Evolutionary conservation across 2,113 vertebrate genomes (phyloP), one percentile per base, ranked within the genome.

Genomic region (Ophthalmolycus amberensis): DNA sequence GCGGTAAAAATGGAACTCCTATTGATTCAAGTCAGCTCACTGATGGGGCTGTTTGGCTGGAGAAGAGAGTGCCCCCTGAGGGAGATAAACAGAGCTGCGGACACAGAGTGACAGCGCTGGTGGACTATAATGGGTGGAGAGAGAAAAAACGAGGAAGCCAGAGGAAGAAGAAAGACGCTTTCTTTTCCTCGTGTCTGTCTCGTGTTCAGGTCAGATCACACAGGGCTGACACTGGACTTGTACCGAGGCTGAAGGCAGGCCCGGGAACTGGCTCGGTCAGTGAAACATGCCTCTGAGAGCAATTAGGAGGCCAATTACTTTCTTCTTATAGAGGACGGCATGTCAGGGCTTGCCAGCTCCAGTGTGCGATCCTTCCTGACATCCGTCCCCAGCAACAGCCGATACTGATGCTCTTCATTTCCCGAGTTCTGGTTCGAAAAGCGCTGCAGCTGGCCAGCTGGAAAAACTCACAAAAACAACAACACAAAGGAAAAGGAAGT

Each of bases 241-340:
- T 85, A 75, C 73, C 15, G 42, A 77, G 67, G 70, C 82, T 66
- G 66, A 80, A 79, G 79, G 77, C 59, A 46, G 62, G 70, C 9
- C 80, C 6, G 2, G 74, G 69, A 75, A 69, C 82, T 58, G 32
- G 62, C 75, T 75, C 11, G 20, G 27, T 29, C 22, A 3, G 46
- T 70, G 78, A 65, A 78, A 91, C 81, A 75, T 77, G 77, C 86
- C 89, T 79, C 81, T 56, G 74, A 91, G 87, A 82, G 72, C 86
- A 93, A 92, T 90, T 90, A 91, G 60, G 73, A 64, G 71, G 79
- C 90, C 89, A 93, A 92, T 94, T 92, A 88, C 71, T 68, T 82
- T 63, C 77, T 73, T 75, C 82, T 87, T 79, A 80, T 76, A 70
- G 79, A 74, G 79, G 75, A 54, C 22, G 60, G 80, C 71, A 80